Base-by-base conservation (phyloP, 2,888 invertebrate species). In the Fragum sueziense region DNA sequence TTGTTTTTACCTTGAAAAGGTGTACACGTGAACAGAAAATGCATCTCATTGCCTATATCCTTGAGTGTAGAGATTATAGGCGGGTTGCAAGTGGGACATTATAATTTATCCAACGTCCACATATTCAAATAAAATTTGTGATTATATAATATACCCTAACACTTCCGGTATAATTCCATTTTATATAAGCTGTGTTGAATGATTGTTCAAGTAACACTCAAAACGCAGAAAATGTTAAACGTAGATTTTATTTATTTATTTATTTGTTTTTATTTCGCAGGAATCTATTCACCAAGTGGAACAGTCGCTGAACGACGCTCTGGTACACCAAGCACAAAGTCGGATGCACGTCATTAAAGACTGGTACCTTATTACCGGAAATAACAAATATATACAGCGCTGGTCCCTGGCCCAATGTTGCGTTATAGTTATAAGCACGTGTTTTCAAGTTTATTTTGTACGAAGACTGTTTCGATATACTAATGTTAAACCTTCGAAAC, bases 401-500 rank as follows among this genome's bases (percentile, higher is more conserved):
- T 98, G 98, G 97, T 98, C 98, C 0, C 89, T 98, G 2, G 95
- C 96, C 70, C 98, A 98, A 94, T 97, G 98, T 85, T 76, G 96
- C 33, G 96, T 98, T 0, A 96, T 98, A 82, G 94, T 96, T 68
- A 94, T 95, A 0, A 97, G 97, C 0, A 96, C 96, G 14, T 95
- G 96, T 0, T 92, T 96, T 67, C 97, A 97, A 93, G 97, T 98
- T 1, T 97, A 96, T 92, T 98, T 98, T 93, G 96, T 98, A 20
- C 95, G 97, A 84, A 97, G 97, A 94, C 94, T 98, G 17, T 98
- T 98, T 92, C 96, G 97, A 90, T 95, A 96, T 0, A 96, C 96
- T 91, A 88, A 86, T 47, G 87, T 88, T 20, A 88, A 88, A 7
- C 86, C 88, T 4, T 67, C 85, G 4, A 89, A 89, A 72, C 89